Base-by-base conservation (phyloP, 2,888 invertebrate genomes). In the Morpho achilles region DNA sequence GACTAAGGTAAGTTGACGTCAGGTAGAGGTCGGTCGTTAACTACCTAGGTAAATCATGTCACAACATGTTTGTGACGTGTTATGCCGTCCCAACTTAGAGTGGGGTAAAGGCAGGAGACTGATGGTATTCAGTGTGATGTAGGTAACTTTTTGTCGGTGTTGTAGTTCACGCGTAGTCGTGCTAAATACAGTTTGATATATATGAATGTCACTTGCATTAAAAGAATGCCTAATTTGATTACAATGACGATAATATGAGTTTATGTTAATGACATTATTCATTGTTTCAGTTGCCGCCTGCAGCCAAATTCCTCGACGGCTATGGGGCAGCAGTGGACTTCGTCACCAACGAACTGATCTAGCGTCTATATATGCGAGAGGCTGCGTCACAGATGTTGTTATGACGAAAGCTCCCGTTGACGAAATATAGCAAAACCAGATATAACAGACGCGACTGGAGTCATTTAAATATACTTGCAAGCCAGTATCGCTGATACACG, bases 311-410 rank as follows among this genome's bases (percentile, higher is more conserved):
- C 76, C 85, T 86, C 64, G 74, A 77, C 70, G 85, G 87, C 67
- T 87, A 87, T 79, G 87, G 88, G 64, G 84, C 87, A 67, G 89
- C 86, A 61, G 75, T 87, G 69, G 87, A 88, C 79, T 87, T 80
- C 75, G 63, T 69, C 43, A 45, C 52, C 58, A 39, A 58, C 43
- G 52, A 64, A 52, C 62, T 68, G 63, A 67, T 67, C 68, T 71
- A 71, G 64, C 73, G 66, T 69, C 64, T 32, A 58, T 67, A 61
- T 62, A 76, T 72, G 72, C 66, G 67, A 66, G 67, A 73, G 61
- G 69, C 68, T 71, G 71, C 72, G 68, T 75, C 72, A 54, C 69
- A 71, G 43, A 50, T 58, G 64, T 69, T 70, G 68, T 79, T 79
- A 69, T 84, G 81, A 82, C 80, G 74, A 74, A 72, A 71, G 72